Percentiles rank a stretch among this genome's conserved stretches.
phyloP scores from a whole-genome alignment of 1,140 invertebrate genomes.

The Tachypleus tridentatus region DNA sequence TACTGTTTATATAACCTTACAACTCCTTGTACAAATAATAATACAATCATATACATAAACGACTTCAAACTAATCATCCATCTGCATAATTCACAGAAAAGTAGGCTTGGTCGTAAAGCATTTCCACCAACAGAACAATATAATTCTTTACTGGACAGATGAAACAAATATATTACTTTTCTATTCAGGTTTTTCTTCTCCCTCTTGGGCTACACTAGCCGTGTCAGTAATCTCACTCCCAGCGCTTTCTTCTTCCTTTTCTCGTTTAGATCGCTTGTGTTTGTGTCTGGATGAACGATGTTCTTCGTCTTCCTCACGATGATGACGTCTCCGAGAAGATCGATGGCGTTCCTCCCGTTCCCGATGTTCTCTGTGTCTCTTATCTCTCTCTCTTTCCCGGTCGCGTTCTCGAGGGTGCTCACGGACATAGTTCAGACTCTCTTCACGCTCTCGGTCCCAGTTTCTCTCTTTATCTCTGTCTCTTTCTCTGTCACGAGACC shows the following conservation, averaged over 20 bases:
- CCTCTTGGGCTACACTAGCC: too few relatives aligned
- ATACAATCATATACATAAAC: too few relatives aligned
- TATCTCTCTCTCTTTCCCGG: constrained; percentile 24
- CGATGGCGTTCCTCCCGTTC: constrained; percentile 19
- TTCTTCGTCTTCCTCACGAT: constrained; percentile 12
- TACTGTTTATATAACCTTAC: too few relatives aligned
- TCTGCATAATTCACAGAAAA: too few relatives aligned
- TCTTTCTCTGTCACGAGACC: constrained; percentile 17
- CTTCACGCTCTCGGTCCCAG: constrained; percentile 18
- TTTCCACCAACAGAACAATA: too few relatives aligned
- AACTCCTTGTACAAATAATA: too few relatives aligned
- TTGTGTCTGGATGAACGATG: constrained; percentile 25
- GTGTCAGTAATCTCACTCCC: too few relatives aligned
- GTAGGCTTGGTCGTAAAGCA: too few relatives aligned
- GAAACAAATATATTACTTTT: too few relatives aligned
- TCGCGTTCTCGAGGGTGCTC: constrained; percentile 2
- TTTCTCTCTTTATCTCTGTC: constrained; percentile 17
- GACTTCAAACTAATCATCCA: too few relatives aligned
- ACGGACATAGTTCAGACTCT: background rate
- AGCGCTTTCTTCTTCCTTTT: constrained; percentile 19
- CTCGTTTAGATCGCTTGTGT: constrained; percentile 26
- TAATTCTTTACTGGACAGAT: too few relatives aligned
- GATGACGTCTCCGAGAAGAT: constrained; percentile 11
- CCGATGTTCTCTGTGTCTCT: constrained; percentile 22
- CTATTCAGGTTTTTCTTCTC: too few relatives aligned